These are phyloP conservation scores for Philonicus albiceps DNA, from an alignment of 2,888 invertebrate species.

Conservation along the genomic window DNA sequence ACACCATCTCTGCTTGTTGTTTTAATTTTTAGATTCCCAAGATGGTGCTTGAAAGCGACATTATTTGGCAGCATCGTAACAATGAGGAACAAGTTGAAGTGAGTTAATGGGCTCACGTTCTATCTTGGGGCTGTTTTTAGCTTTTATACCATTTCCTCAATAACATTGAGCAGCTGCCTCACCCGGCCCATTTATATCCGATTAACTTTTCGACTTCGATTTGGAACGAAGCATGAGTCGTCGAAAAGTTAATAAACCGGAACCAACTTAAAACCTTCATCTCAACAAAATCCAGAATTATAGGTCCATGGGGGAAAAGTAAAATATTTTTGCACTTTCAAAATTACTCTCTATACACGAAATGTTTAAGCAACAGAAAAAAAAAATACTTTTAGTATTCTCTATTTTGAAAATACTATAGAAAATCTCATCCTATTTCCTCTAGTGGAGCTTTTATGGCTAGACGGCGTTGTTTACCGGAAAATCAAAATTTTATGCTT, in stretches of 20 bases:
- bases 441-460: neutral
- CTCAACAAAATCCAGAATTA: neutral
- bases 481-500: neutral
- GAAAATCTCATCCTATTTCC: neutral
- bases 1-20: conserved; percentile 1
- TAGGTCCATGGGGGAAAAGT: neutral
- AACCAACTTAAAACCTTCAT: neutral
- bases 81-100: conserved; percentile 1
- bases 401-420: no score
- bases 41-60: conserved; percentile 40
- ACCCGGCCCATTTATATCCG: conserved; percentile 41
- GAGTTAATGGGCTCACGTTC: conserved; percentile 1
- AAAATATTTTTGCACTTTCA: neutral
- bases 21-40: conserved; percentile 46
- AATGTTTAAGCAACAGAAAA: neutral
- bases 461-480: neutral
- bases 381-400: neutral
- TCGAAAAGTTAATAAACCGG: neutral
- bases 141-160: neutral
- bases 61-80: conserved; percentile 42
- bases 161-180: neutral
- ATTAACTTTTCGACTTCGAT: conserved; percentile 42
- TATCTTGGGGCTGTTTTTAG: neutral
- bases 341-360: neutral
- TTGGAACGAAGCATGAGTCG: neutral